Evolutionary conservation across 2,888 invertebrate genomes (phyloP), one percentile per base, ranked within the genome.

Genomic region (Tinea semifulvella): DNA sequence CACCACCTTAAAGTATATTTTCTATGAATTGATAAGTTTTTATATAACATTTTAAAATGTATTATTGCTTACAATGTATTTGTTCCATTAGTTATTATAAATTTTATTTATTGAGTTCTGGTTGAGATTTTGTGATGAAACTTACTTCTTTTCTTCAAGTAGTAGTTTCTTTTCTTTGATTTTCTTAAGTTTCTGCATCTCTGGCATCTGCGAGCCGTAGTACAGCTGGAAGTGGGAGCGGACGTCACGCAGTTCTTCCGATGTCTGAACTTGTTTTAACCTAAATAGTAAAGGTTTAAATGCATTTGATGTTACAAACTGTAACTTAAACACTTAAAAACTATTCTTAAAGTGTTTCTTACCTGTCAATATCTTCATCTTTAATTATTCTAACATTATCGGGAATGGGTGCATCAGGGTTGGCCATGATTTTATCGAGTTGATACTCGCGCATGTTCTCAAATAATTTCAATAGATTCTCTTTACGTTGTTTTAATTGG

Each of bases 381-480:
- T 87, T 88, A 51, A 97, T 87, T 0, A 96, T 76, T 18, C 96
- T 80, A 54, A 96, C 83, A 58, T 87, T 88, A 5, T 94, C 94
- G 0, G 93, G 90, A 46, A 96, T 84, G 0, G 94, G 91, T 10
- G 90, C 91, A 52, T 96, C 94, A 0, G 91, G 88, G 58, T 93
- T 86, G 50, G 85, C 84, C 87, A 92, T 92, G 10, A 94, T 77
- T 47, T 88, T 86, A 52, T 94, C 94, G 48, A 91, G 76, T 65
- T 98, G 97, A 65, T 89, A 98, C 27, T 90, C 87, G 16, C 93
- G 88, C 97, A 98, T 97, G 58, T 94, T 94, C 60, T 92, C 91
- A 61, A 97, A 89, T 10, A 98, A 75, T 19, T 87, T 84, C 7
- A 90, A 68, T 1, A 98, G 75, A 57, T 92, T 94, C 53, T 89